Evolutionary conservation across 2,888 invertebrate genomes (phyloP).

Genomic region (Troglohyphantes excavatus): DNA sequence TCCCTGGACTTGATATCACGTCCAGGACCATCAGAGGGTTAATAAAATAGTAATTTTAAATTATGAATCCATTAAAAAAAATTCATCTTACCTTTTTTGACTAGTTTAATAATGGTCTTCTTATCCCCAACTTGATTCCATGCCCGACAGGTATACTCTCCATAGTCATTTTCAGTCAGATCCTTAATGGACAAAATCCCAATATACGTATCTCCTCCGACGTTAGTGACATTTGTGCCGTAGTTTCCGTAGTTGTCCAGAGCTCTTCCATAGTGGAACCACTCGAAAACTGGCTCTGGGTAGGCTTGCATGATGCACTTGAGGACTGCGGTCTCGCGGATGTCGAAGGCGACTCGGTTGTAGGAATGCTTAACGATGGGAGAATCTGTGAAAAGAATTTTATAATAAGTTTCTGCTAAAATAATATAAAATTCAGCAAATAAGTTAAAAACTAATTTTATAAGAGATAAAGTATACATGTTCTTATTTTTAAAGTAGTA

Average conservation of each 20-base stretch:
- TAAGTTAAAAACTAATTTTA: no score
- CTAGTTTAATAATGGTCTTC: conserved; percentile 87
- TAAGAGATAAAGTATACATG: no score
- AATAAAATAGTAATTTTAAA: no score
- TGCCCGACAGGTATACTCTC: conserved; percentile 94
- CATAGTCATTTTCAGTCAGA: conserved; percentile 86
- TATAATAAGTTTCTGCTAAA: no score
- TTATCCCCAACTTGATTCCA: conserved; percentile 90
- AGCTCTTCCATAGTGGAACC: conserved; percentile 84
- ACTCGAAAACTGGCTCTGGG: conserved; percentile 95
- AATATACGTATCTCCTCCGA: conserved; percentile 92
- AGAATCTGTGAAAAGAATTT: conserved; percentile 86
- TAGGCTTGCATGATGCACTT: conserved; percentile 94
- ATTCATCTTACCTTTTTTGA: conserved; percentile 86
- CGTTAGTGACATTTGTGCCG: conserved; percentile 90
- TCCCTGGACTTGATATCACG: no score
- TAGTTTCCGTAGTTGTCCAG: conserved; percentile 87
- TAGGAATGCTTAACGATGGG: conserved; percentile 90
- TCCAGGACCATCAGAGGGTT: no score
- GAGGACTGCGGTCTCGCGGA: conserved; percentile 92
- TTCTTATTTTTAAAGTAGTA: no score
- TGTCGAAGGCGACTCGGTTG: conserved; percentile 89
- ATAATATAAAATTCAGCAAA: no score
- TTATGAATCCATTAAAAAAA: no score
- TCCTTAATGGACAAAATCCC: conserved; percentile 88